These are phyloP conservation scores for Anolis carolinensis DNA, from an alignment of 2,113 vertebrate genomes.

Conservation along the genomic window DNA sequence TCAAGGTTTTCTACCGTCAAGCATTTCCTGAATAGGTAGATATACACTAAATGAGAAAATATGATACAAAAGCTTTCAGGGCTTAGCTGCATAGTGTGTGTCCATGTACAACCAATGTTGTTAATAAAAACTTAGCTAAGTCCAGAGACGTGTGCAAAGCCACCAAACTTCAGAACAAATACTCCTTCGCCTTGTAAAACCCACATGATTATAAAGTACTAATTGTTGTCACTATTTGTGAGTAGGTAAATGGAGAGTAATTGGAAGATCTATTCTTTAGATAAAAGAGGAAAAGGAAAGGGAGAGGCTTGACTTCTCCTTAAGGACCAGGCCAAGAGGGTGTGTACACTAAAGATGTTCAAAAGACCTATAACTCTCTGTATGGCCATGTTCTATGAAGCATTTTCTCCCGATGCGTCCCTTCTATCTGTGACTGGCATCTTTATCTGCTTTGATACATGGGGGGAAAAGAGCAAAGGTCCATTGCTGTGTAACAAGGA, in stretches of 20 bases:
- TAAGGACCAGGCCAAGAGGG: neutral
- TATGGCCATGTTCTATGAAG: too few relatives aligned
- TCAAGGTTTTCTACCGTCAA: too few relatives aligned
- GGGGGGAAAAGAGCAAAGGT: too few relatives aligned
- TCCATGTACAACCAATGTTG: neutral
- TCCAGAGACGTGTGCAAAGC: constrained; percentile 17
- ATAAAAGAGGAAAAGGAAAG: constrained; percentile 16
- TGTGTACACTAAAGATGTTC: neutral
- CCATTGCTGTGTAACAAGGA: too few relatives aligned
- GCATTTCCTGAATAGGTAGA: too few relatives aligned
- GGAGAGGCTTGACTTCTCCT: constrained; percentile 10
- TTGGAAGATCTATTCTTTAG: constrained; percentile 36
- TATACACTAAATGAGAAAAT: too few relatives aligned
- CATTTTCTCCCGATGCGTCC: too few relatives aligned
- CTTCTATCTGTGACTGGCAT: too few relatives aligned
- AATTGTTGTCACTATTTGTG: constrained; percentile 32
- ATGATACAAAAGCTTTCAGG: neutral
- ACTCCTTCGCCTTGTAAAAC: constrained; percentile 14
- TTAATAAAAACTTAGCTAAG: constrained; percentile 26
- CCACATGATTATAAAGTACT: neutral
- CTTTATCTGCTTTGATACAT: too few relatives aligned
- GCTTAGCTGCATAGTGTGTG: neutral
- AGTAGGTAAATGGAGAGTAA: constrained; percentile 5
- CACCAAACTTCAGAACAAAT: constrained; percentile 38
- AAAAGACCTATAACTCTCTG: neutral